Percentiles rank a stretch among this genome's conserved stretches.
These are phyloP conservation scores for Podarcis muralis DNA, from an alignment of 2,113 vertebrate species.

Conservation along the genomic window DNA sequence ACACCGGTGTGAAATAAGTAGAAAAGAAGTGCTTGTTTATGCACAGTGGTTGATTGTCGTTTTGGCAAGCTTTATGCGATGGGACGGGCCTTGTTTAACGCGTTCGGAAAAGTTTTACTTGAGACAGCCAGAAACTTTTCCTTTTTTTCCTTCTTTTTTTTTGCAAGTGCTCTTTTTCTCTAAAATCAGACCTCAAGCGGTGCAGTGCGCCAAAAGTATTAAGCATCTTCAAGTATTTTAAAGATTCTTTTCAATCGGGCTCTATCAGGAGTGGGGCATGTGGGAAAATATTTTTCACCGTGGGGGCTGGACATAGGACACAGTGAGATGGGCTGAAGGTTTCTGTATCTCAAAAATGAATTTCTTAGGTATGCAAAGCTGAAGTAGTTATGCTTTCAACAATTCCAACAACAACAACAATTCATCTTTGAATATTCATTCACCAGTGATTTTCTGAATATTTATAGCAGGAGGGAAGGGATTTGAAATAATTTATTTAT, in stretches of 20 bases:
- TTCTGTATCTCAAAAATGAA: not conserved
- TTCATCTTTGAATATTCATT: not conserved
- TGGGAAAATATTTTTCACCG: not conserved
- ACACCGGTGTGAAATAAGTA: conserved; percentile 55
- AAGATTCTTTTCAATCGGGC: not conserved
- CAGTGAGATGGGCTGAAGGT: not conserved
- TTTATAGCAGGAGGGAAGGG: not conserved
- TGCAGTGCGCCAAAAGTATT: conserved; percentile 22
- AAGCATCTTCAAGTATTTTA: not conserved
- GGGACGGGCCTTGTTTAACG: conserved; percentile 49
- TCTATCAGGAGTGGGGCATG: not conserved
- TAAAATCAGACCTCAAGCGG: conserved; percentile 41
- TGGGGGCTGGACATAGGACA: not conserved
- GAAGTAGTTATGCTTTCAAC: not conserved
- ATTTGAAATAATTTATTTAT: too few species aligned
- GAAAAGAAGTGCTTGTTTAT: conserved; percentile 7
- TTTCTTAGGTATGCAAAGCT: not conserved
- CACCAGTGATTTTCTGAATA: not conserved
- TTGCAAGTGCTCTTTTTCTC: conserved; percentile 25
- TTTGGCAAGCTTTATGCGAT: conserved; percentile 43
- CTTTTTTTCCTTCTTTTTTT: not conserved
- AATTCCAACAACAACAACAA: not conserved
- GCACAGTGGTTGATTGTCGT: conserved; percentile 28
- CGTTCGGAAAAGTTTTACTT: conserved; percentile 53
- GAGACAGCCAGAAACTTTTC: conserved; percentile 21